Evolutionary conservation across 2,888 invertebrate species (phyloP).

Genomic region (Lottia gigantea): DNA sequence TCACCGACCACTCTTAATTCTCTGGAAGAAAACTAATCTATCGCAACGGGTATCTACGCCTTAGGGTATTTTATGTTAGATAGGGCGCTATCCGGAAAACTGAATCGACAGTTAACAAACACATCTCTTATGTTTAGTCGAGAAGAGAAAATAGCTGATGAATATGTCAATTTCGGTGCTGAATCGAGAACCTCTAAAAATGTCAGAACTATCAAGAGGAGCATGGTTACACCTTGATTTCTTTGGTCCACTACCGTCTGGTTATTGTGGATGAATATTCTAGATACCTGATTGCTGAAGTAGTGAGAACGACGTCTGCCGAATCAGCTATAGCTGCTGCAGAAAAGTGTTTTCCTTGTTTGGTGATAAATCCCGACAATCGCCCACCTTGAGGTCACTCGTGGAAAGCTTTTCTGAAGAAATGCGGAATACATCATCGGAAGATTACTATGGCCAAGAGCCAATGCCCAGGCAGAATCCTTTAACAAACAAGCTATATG

Average conservation of each 20-base stretch:
- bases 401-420: no score
- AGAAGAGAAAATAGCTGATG: slow-evolving; percentile 32
- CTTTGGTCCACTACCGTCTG: slow-evolving; percentile 26
- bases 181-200: slow-evolving; percentile 29
- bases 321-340: slow-evolving; percentile 25
- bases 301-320: slow-evolving; percentile 22
- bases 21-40: no score
- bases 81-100: slow-evolving; percentile 32
- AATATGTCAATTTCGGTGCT: slow-evolving; percentile 35
- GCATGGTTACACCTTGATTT: slow-evolving; percentile 32
- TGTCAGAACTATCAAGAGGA: slow-evolving; percentile 29
- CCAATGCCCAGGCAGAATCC: no score
- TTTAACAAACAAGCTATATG: no score
- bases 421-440: no score
- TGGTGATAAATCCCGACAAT: slow-evolving; percentile 29
- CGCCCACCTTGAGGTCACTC: slow-evolving; percentile 18
- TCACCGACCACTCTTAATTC: no score
- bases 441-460: no score
- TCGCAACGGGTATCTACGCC: no score
- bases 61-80: no score
- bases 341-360: slow-evolving; percentile 21
- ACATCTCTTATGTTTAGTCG: not conserved
- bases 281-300: slow-evolving; percentile 31
- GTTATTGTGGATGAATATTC: slow-evolving; percentile 19
- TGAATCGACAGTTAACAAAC: slow-evolving; percentile 37